phyloP scores from a whole-genome alignment of 2,113 vertebrate genomes.

The Bombycilla garrulus region DNA sequence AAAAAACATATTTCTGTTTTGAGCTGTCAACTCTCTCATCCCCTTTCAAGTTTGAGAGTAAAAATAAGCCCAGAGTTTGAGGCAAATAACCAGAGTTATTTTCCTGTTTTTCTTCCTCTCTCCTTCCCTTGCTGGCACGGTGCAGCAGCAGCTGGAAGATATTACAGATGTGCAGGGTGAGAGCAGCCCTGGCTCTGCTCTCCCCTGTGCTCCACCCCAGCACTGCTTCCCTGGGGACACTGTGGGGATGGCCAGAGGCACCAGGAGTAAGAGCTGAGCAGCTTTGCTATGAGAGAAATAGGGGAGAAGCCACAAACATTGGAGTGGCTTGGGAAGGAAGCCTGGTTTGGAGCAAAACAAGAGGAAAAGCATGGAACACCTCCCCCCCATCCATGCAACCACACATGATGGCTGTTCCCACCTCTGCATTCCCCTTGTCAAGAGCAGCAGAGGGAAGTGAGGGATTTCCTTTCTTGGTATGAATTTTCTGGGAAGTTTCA shows the following conservation, averaged over 20 bases:
- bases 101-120: neutral
- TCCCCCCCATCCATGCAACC: rapidly evolving
- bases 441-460: rapidly evolving
- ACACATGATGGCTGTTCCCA: neutral
- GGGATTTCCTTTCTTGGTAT: neutral
- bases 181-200: neutral
- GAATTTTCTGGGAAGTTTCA: conserved; percentile 24
- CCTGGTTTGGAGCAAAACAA: neutral
- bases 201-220: rapidly evolving
- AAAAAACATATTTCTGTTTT: neutral
- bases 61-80: neutral
- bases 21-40: neutral
- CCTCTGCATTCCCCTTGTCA: neutral
- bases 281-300: neutral
- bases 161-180: neutral
- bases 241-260: neutral
- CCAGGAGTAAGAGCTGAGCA: neutral
- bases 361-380: neutral
- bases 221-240: neutral
- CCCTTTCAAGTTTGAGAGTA: neutral
- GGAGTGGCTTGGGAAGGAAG: neutral
- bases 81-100: neutral
- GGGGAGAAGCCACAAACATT: neutral
- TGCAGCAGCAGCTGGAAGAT: neutral
- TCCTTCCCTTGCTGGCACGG: neutral